Conservation (phyloP, 2,888 invertebrate genomes). For the Gari tellinella region DNA sequence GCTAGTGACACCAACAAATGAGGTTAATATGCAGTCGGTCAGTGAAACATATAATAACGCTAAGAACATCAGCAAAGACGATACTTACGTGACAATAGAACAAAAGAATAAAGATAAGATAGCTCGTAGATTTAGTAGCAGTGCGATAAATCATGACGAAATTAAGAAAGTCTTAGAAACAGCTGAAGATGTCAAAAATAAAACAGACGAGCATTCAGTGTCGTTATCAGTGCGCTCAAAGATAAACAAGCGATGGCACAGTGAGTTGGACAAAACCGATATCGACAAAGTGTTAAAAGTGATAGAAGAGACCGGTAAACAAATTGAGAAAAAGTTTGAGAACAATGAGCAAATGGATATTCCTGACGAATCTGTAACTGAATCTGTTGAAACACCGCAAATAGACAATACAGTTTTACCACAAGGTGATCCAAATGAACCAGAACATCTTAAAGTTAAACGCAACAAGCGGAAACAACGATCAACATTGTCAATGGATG, state of each 20-base stretch:
- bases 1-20: slow-evolving; percentile 57
- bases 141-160: slow-evolving; percentile 67
- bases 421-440: slow-evolving; percentile 61
- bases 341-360: slow-evolving; percentile 10
- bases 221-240: slow-evolving; percentile 70
- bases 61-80: slow-evolving; percentile 39
- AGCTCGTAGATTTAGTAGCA: slow-evolving; percentile 61
- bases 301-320: slow-evolving; percentile 77
- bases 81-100: slow-evolving; percentile 36
- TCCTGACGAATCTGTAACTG: slow-evolving; percentile 41
- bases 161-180: slow-evolving; percentile 56
- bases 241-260: slow-evolving; percentile 69
- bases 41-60: slow-evolving; percentile 41
- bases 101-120: slow-evolving; percentile 54
- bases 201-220: slow-evolving; percentile 57
- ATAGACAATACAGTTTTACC: slow-evolving; percentile 46
- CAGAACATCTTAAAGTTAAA: slow-evolving; percentile 68
- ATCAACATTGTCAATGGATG: slow-evolving; percentile 72
- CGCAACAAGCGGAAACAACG: slow-evolving; percentile 74
- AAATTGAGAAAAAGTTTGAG: slow-evolving; percentile 69
- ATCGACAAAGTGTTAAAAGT: slow-evolving; percentile 79
- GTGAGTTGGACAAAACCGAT: slow-evolving; percentile 71
- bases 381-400: slow-evolving; percentile 18
- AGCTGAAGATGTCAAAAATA: slow-evolving; percentile 53
- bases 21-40: slow-evolving; percentile 26